phyloP scores from a whole-genome alignment of 2,888 invertebrate genomes.

The Macroteleia sp. region DNA sequence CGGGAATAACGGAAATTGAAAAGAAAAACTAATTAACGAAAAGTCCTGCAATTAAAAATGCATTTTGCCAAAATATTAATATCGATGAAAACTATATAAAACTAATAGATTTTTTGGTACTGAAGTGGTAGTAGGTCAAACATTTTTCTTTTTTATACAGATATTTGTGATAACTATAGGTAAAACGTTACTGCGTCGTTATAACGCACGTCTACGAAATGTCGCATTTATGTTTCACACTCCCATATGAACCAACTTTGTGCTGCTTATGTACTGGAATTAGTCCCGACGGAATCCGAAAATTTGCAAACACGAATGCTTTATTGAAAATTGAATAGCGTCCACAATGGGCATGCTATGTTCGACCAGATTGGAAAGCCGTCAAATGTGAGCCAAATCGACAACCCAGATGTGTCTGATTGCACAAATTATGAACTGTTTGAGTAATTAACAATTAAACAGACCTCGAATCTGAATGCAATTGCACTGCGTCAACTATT shows the following conservation, averaged over 20 bases:
- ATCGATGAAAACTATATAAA: no score
- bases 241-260: constrained; percentile 10
- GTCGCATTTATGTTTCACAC: no score
- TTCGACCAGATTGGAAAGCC: constrained; percentile 46
- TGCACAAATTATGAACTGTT: constrained; percentile 55
- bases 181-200: no score
- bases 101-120: no score
- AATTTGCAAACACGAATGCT: constrained; percentile 55
- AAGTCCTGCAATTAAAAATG: no score
- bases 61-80: no score
- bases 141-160: no score
- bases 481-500: constrained; percentile 22
- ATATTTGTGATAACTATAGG: no score
- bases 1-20: no score
- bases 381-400: constrained; percentile 50
- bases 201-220: no score
- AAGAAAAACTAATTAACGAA: no score
- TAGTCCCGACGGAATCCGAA: constrained; percentile 53
- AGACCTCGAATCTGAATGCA: constrained; percentile 11
- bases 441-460: constrained; percentile 45
- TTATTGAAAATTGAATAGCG: constrained; percentile 57
- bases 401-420: constrained; percentile 45
- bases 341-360: constrained; percentile 38
- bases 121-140: no score
- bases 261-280: constrained; percentile 42